Evolutionary conservation across 2,113 vertebrate genomes (phyloP).

Genomic region (Saguinus imperator): DNA sequence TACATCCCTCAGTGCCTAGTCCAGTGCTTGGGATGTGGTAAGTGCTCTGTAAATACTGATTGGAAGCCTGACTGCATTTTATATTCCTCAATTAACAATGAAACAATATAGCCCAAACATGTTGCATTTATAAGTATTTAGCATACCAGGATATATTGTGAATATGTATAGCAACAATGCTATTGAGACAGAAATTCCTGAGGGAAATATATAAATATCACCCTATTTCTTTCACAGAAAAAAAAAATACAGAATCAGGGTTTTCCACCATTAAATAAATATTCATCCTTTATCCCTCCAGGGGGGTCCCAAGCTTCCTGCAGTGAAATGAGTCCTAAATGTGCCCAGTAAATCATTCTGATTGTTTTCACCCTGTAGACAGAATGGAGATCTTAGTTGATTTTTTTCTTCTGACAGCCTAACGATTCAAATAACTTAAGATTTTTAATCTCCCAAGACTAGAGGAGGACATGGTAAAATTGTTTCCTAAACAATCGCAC

Average conservation of each 20-base stretch:
- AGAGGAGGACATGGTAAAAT: constrained; percentile 18
- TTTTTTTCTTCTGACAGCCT: constrained; percentile 47
- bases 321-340: constrained; percentile 61
- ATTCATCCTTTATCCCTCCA: constrained; percentile 72
- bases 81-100: constrained; percentile 6
- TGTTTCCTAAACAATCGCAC: background rate
- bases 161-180: constrained; percentile 66
- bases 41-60: background rate
- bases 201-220: constrained; percentile 74
- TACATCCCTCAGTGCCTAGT: background rate
- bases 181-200: constrained; percentile 63
- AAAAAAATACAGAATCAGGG: constrained; percentile 46
- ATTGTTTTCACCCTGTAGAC: constrained; percentile 50
- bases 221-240: constrained; percentile 66
- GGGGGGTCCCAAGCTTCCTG: constrained; percentile 55
- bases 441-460: constrained; percentile 1
- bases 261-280: constrained; percentile 74
- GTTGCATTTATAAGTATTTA: constrained; percentile 61
- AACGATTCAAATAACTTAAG: constrained; percentile 43
- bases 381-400: constrained; percentile 52
- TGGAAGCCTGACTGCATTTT: constrained; percentile 8
- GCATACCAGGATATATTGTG: constrained; percentile 54
- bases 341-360: constrained; percentile 60
- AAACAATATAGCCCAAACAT: background rate
- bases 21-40: background rate